A percentile compares a stretch with the other conserved stretches of the same genome.
These are phyloP conservation scores for Hyperoodon ampullatus DNA, from an alignment of 2,113 vertebrate species.

Conservation along the genomic window DNA sequence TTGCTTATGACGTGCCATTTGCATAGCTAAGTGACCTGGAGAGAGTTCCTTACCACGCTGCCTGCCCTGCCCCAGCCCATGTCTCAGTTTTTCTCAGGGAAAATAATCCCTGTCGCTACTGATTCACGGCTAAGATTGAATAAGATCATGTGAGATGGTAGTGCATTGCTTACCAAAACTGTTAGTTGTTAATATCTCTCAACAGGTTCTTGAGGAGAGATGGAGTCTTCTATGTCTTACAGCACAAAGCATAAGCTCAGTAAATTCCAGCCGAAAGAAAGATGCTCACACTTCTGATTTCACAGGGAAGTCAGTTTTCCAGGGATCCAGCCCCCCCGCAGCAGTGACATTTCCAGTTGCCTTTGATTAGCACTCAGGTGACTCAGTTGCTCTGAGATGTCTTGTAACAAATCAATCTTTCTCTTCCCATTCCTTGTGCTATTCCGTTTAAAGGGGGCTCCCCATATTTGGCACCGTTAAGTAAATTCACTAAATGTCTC, in stretches of 20 bases:
- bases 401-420: neutral
- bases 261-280: neutral
- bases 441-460: neutral
- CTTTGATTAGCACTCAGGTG: neutral
- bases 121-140: neutral
- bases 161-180: neutral
- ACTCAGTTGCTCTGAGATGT: neutral
- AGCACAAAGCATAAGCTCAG: accelerated
- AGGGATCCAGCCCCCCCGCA: accelerated
- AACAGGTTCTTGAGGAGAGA: neutral
- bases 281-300: neutral
- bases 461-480: neutral
- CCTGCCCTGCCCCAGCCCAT: neutral
- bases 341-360: neutral
- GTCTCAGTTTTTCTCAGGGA: neutral
- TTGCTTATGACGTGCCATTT: accelerated
- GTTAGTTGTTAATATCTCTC: neutral
- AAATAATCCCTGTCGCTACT: neutral
- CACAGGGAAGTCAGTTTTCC: neutral
- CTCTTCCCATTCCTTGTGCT: neutral
- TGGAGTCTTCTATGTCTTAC: neutral
- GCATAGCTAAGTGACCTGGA: neutral
- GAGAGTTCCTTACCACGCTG: neutral
- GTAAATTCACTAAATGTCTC: neutral
- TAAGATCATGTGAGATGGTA: neutral